Conservation (phyloP, 2,113 vertebrate species). For the Astur gentilis region DNA sequence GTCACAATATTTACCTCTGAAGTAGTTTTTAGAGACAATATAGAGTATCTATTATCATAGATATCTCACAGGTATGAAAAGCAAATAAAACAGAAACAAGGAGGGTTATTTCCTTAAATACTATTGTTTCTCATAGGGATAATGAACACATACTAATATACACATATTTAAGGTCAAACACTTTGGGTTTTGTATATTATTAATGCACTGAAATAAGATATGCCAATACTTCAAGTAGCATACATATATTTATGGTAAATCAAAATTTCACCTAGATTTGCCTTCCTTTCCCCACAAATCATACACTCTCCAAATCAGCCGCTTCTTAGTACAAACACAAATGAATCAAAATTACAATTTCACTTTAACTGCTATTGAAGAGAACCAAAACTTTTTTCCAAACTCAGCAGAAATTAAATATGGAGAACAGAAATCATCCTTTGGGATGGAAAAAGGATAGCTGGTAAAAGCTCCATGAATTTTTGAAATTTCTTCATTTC, state of each 20-base stretch:
- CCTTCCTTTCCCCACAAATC: not conserved
- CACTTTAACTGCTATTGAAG: not conserved
- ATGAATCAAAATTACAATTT: not conserved
- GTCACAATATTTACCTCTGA: not conserved
- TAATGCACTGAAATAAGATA: not conserved
- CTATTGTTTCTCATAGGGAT: not conserved
- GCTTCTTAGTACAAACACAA: not conserved
- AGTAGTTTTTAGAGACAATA: not conserved
- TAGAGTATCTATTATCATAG: not conserved
- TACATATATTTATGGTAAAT: not conserved
- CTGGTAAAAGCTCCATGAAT: not conserved
- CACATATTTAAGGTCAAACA: not conserved
- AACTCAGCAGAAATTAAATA: not conserved
- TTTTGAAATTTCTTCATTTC: not conserved
- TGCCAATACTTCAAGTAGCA: not conserved
- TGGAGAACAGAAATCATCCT: not conserved
- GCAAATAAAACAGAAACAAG: not conserved
- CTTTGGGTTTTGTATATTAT: not conserved
- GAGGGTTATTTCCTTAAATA: not conserved
- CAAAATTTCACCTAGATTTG: not conserved
- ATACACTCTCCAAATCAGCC: not conserved
- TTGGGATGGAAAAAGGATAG: not conserved
- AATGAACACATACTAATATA: not conserved
- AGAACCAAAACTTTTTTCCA: not conserved
- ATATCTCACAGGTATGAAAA: not conserved